Conservation (phyloP, 2,888 invertebrate species). For the Ethmia dodecea region DNA sequence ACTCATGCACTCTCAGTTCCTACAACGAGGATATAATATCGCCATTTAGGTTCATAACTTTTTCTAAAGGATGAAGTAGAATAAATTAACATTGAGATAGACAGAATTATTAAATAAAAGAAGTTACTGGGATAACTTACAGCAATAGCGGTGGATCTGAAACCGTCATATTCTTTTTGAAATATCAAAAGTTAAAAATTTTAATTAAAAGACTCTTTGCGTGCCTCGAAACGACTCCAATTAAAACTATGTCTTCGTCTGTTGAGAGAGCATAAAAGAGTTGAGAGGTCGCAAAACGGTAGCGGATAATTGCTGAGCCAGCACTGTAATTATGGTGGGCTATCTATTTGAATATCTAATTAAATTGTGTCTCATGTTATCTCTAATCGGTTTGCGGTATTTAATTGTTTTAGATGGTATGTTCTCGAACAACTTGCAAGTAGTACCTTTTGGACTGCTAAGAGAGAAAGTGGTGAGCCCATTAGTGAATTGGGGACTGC, state of each 20-base stretch:
- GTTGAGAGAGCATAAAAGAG: conserved; percentile 53
- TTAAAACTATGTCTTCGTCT: conserved; percentile 69
- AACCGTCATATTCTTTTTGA: conserved; percentile 44
- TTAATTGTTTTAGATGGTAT: too few relatives aligned
- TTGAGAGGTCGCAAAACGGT: conserved; percentile 48
- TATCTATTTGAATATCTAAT: conserved; percentile 41
- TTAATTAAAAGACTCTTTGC: conserved; percentile 67
- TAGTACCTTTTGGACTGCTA: too few relatives aligned
- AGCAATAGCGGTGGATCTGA: conserved; percentile 33
- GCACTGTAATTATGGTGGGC: conserved; percentile 48
- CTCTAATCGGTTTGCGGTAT: too few relatives aligned
- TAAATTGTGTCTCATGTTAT: too few relatives aligned
- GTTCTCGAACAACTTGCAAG: too few relatives aligned
- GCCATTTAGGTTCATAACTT: too few relatives aligned
- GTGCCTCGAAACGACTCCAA: conserved; percentile 61
- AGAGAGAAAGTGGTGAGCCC: too few relatives aligned
- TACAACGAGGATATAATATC: too few relatives aligned
- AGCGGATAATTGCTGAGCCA: conserved; percentile 50
- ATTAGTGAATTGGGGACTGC: too few relatives aligned
- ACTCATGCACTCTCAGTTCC: too few relatives aligned
- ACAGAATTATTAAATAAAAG: background rate
- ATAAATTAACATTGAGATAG: background rate
- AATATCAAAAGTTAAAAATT: conserved; percentile 59
- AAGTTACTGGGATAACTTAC: conserved; percentile 30
- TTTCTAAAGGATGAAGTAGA: background rate